phyloP scores from a whole-genome alignment of 2,797 vertebrate genomes.

The Sebastes matsubarae region DNA sequence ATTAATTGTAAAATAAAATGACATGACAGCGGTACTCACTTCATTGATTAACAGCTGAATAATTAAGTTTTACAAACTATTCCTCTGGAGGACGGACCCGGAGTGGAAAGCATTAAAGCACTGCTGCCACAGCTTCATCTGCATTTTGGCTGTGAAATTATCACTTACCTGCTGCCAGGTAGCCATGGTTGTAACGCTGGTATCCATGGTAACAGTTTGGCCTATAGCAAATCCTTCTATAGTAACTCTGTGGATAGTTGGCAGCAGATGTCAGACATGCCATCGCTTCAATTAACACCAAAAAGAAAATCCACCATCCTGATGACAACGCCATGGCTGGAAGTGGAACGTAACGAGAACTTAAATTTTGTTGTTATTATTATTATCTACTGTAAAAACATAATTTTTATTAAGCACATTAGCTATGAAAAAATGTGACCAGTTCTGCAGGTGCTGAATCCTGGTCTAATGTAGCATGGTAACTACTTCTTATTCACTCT shows the following conservation, averaged over 20 bases:
- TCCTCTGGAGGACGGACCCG: background rate
- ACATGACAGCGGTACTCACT: background rate
- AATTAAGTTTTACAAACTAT: background rate
- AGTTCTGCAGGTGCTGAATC: conserved; percentile 18
- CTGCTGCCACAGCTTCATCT: background rate
- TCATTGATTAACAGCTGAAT: background rate
- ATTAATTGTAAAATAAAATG: background rate
- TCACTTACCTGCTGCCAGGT: conserved; percentile 83
- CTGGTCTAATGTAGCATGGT: conserved; percentile 38
- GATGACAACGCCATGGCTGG: conserved; percentile 44
- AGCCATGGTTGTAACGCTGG: conserved; percentile 66
- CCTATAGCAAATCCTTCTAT: conserved; percentile 88
- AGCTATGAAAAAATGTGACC: background rate
- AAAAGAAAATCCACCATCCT: conserved; percentile 49
- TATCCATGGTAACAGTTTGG: conserved; percentile 82
- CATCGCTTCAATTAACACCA: conserved; percentile 52
- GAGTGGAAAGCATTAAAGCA: background rate
- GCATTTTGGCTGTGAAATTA: background rate
- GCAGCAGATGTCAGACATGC: conserved; percentile 64
- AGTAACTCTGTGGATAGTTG: conserved; percentile 78
- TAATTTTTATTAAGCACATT: background rate
- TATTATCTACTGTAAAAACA: background rate
- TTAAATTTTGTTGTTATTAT: background rate
- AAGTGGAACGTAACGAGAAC: background rate
- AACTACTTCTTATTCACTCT: conserved; percentile 43